Base-by-base conservation (phyloP, 2,113 vertebrate species). In the Herpetotheres cachinnans region DNA sequence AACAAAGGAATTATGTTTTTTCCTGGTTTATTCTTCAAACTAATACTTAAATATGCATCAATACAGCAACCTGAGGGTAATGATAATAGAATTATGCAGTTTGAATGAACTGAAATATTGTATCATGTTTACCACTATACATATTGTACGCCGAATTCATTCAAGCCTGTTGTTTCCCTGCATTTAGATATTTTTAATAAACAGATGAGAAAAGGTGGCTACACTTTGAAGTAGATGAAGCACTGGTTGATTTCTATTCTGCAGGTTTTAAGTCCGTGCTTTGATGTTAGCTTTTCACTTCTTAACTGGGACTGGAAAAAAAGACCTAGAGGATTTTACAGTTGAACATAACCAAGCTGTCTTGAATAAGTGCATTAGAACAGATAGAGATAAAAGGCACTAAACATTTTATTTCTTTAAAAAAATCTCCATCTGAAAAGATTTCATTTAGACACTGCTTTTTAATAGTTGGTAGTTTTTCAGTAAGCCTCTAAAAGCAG, bases 321-420 rank as follows among this genome's bases (percentile, higher is more conserved):
- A 92, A 94, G 74, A 96, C 87, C 82, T 86, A 89, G 92, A 97
- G 94, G 95, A 97, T 97, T 98, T 98, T 97, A 97, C 93, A 97
- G 77, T 96, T 94, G 96, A 97, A 98, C 92, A 96, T 97, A 97
- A 96, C 97, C 97, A 97, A 94, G 93, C 89, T 74, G 95, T 98
- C 97, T 97, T 97, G 95, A 98, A 97, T 98, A 97, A 97, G 95
- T 96, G 86, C 96, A 98, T 97, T 97, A 96, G 97, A 97, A 95
- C 93, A 97, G 97, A 97, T 50, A 96, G 92, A 32, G 80, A 98
- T 97, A 97, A 98, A 98, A 97, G 96, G 95, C 93, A 77, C 92
- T 97, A 79, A 59, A 79, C 96, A 94, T 92, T 97, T 98, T 97
- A 95, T 96, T 93, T 87, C 91, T 90, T 82, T 22, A 61, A 32